Evolutionary conservation across 2,113 vertebrate genomes (phyloP).

Genomic region (Rhizomys pruinosus): DNA sequence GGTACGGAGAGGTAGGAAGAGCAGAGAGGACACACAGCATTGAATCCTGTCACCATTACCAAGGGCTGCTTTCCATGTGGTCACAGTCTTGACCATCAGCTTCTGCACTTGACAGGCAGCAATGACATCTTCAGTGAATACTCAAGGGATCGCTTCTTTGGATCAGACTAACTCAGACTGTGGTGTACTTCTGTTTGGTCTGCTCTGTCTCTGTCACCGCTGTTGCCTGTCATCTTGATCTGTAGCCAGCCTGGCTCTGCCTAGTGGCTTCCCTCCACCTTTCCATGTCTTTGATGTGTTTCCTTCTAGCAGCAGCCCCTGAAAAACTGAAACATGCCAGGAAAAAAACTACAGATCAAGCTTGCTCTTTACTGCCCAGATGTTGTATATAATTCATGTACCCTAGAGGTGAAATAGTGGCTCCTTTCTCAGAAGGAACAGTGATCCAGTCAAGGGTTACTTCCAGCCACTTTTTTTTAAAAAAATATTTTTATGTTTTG

Average conservation of each 20-base stretch:
- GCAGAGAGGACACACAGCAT: rapidly evolving
- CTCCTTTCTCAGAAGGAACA: background rate
- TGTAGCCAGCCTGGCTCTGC: background rate
- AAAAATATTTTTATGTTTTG: too few species aligned
- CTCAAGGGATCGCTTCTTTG: background rate
- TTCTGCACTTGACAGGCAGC: background rate
- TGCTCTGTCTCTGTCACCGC: background rate
- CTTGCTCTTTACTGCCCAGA: background rate
- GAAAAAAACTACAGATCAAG: background rate
- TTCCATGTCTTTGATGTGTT: conserved; percentile 50
- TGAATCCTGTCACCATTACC: rapidly evolving
- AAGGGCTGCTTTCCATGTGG: background rate
- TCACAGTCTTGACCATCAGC: too few species aligned
- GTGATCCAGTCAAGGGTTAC: background rate
- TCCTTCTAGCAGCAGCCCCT: conserved; percentile 52
- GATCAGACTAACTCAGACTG: background rate
- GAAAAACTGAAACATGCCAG: conserved; percentile 15
- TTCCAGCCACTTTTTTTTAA: background rate
- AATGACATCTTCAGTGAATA: background rate
- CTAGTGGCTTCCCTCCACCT: conserved; percentile 41
- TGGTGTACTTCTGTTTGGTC: background rate
- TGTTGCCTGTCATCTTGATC: background rate
- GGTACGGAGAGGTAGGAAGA: background rate
- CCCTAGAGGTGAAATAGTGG: background rate
- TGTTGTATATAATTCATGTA: background rate